Evolutionary conservation across 2,888 invertebrate genomes (phyloP), one percentile per base, ranked within the genome.

Genomic region (Monopis laevigella): DNA sequence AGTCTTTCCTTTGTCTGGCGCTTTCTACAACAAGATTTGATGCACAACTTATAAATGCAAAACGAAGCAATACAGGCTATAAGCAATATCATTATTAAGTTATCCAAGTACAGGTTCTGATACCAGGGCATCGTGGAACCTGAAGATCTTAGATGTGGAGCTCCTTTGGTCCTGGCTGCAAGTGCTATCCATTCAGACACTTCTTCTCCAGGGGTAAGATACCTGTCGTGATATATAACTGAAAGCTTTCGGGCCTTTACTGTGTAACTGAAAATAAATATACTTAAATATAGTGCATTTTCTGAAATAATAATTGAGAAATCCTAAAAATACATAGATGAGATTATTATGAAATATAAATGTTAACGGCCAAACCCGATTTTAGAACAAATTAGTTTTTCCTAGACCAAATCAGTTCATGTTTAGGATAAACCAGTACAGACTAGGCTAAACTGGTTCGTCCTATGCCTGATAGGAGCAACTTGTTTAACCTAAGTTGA

Each of bases 221-320:
- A 14, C 10, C 40, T 16, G 29, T 40, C 40, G 16, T 39, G 10
- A 12, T 28, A 27, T 27, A 16, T n/a, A 5, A 10, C 18, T 16
- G 28, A 28, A 19, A 18, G 13, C 2, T 2, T 3, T 17, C 17
- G 14, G 5, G 32, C 32, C 2, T 3, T 17, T 10, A 3, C 17
- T 10, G 26, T 12, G 39, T 39, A 39, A 16, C 39, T 39, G 39
- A 6, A 16, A 26, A 14, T n/a, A n/a, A n/a, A n/a, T n/a, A n/a
- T n/a, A n/a, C n/a, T n/a, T n/a, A n/a, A n/a, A n/a, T n/a, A n/a
- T n/a, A n/a, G n/a, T n/a, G n/a, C n/a, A n/a, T n/a, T n/a, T n/a
- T n/a, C n/a, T n/a, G n/a, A n/a, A n/a, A n/a, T n/a, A n/a, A n/a
- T n/a, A n/a, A n/a, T n/a, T n/a, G n/a, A n/a, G n/a, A n/a, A n/a